Base-by-base conservation (phyloP, 2,888 invertebrate genomes). In the Mythimna loreyi region DNA sequence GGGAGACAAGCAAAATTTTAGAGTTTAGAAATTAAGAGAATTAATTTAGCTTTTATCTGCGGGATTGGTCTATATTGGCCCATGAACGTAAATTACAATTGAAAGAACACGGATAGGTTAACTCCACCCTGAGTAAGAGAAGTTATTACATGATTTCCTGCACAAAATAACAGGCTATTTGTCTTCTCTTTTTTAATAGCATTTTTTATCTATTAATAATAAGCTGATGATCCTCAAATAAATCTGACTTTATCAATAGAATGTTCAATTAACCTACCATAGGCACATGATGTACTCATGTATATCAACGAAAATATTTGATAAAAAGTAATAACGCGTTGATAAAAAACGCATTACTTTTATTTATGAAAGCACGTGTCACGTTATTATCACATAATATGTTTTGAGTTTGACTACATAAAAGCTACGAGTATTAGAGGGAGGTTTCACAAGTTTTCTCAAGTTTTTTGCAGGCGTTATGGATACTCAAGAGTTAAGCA, bases 291-390 rank as follows among this genome's bases (percentile, higher is more conserved):
- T 45, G 43, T 45, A n/a, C 7, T 13, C 7, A 6, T 47, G 4
- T 55, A 55, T 47, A 71, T 72, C 47, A 47, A 55, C 19, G 13
- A 40, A 71, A 4, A 11, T 55, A 40, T 33, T 55, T 55, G 53
- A 72, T 72, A 72, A 64, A 72, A 72, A 72, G 43, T 50, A 43
- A 49, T 33, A 49, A 49, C 25, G n/a, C 9, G 53, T 19, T 40
- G 62, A 62, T 33, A 21, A 59, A 53, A 69, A 75, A 50, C 19
- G 25, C 23, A 45, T 21, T 56, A 40, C 19, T 40, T 40, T 40
- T 16, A 28, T 61, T n/a, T 58, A 58, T 58, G 30, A 58, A 43
- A 21, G 11, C n/a, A 74, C 28, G 55, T 59, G 40, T 36, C 36
- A 49, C 19, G n/a, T 52, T 52, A 36, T 36, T 68, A 52, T 43